Base-by-base conservation (phyloP, 2,113 vertebrate species). In the Struthio camelus region DNA sequence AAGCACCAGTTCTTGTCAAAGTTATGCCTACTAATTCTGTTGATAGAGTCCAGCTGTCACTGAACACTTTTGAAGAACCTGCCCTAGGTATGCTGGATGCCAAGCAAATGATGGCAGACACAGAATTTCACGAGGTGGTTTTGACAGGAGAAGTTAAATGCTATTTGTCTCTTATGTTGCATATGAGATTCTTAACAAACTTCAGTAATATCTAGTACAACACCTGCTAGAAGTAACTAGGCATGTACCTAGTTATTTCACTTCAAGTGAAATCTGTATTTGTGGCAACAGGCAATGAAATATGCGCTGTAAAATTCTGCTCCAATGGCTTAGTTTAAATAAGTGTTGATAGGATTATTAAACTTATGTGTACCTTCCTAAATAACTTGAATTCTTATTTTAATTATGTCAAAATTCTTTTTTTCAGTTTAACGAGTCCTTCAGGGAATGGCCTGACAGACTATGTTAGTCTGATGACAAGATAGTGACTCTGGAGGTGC, bases 341-440 rank as follows among this genome's bases (percentile, higher is more conserved):
- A 81, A 91, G 91, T n/a, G 65, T 32, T 91, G 80, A 96, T 53
- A 94, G 77, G 50, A 70, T 94, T 96, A 92, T 87, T 94, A 88
- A 77, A 85, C 76, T 87, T 85, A 70, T 32, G 23, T 11, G 25
- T 59, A 73, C 79, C 28, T 94, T 96, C 50, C 23, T 27, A 72
- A 44, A 80, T 36, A 22, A 80, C 23, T 12, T 2, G 4, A 50
- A 32, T 77, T 80, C 10, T 72, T 8, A 2, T 76, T 93, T 94
- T 46, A 83, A 65, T 53, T 65, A 32, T 32, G 32, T 48, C 44
- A 36, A 65, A 89, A 44, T 59, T 23, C 2, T 73, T 77, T 25
- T 27, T 61, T 2, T 27, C 66, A 65, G 22, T 36, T 30, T 80
- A 62, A 11, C 3, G 48, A 87, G 27, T 9, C 46, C 58, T 36